phyloP scores from a whole-genome alignment of 2,113 vertebrate genomes.

The Galeopterus variegatus region DNA sequence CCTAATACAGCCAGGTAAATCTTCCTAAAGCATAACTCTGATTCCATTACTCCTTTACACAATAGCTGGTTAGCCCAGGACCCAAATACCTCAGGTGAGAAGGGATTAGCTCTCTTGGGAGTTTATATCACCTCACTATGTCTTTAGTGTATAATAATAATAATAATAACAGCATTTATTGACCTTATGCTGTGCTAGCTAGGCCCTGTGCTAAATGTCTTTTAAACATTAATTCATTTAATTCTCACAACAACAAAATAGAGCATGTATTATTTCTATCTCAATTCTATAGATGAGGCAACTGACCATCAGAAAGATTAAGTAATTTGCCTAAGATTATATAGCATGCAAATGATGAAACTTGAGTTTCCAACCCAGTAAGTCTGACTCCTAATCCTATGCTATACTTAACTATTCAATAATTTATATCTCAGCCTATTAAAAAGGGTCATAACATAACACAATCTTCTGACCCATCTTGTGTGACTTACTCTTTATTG shows the following conservation, averaged over 20 bases:
- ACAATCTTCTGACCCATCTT: not conserved
- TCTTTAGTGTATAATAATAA: not conserved
- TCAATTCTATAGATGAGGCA: too few species aligned
- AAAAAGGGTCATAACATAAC: too few species aligned
- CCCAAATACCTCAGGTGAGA: not conserved
- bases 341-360: too few species aligned
- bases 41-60: not conserved
- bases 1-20: not conserved
- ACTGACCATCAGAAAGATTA: too few species aligned
- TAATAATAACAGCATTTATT: not conserved
- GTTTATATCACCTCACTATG: not conserved
- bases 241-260: not conserved
- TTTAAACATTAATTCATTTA: not conserved
- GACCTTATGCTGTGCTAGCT: not conserved
- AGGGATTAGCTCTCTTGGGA: not conserved
- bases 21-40: not conserved
- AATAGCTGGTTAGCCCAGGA: not conserved
- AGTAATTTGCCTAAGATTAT: too few species aligned
- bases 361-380: too few species aligned
- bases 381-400: too few species aligned
- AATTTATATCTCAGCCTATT: too few species aligned
- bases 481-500: not conserved
- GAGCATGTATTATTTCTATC: too few species aligned
- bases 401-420: not conserved
- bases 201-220: not conserved